Base-by-base conservation (phyloP, 1,140 invertebrate genomes). In the Heterodera schachtii region DNA sequence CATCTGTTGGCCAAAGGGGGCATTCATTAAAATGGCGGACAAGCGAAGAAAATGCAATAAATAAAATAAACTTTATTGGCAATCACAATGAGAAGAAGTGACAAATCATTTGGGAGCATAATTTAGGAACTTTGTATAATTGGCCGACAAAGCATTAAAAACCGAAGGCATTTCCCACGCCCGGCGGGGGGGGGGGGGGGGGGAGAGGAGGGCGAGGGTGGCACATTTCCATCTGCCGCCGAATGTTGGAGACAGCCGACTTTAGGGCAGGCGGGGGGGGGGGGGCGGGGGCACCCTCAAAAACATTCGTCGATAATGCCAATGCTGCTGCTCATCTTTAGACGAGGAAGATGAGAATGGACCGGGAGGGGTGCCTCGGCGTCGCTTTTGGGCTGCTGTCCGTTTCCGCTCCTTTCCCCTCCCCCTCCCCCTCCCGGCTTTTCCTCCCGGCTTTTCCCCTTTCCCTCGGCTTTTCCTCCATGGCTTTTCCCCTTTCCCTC, bases 271-370 rank as follows among this genome's bases (percentile, higher is more conserved):
- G 6, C 6, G 49, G 49, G 6, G 49, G 49, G 49, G 49, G 6
- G 49, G 49, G 49, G 49, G n/a, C n/a, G 49, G 16, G 16, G 57
- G 19, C 57, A 60, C 57, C 57, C 57, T 60, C 57, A 60, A 60
- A 60, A 60, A 60, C 57, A 60, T 60, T 60, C 57, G 57, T 60
- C 57, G 57, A 60, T 60, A 60, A 60, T 60, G 57, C 16, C 57
- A 60, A 13, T 60, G 57, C 31, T 31, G 31, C 31, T 31, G 31
- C 57, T 60, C 57, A 60, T 60, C 57, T 60, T 60, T 60, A 19
- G 57, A 16, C 57, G 9, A 31, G 31, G 31, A 52, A 52, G 49
- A 60, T 60, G 57, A 60, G 57, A 60, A 60, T 5, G 57, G 57
- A 7, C 11, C 13, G 57, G 57, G 57, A 19, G 16, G 49, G 49